Conservation (phyloP, 64 coral and sea anemone species). For the Actinia tenebrosa region DNA sequence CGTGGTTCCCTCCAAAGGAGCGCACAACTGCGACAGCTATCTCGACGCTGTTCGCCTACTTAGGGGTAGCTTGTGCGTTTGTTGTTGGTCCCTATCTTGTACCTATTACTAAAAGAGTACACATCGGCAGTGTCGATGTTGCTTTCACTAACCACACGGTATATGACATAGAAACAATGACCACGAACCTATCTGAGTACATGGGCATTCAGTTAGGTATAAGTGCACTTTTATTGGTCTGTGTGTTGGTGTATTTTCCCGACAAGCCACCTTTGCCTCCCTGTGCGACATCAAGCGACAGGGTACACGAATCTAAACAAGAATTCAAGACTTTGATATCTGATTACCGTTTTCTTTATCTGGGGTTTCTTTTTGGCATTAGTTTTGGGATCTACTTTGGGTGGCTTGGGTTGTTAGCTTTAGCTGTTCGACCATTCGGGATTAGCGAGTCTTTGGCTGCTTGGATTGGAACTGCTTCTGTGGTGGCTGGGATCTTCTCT, state of each 20-base stretch:
- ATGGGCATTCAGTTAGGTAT: conserved; percentile 48
- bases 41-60: no score
- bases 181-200: conserved; percentile 11
- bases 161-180: not conserved
- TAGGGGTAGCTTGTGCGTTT: no score
- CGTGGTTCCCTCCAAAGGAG: conserved; percentile 66
- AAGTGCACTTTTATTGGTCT: conserved; percentile 22
- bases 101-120: no score
- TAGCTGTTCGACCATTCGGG: conserved; percentile 50
- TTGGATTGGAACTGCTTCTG: conserved; percentile 62
- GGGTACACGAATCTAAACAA: not conserved
- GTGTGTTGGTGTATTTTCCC: conserved; percentile 68
- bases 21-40: conserved; percentile 67
- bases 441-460: conserved; percentile 42
- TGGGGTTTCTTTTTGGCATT: conserved; percentile 37
- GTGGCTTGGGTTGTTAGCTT: conserved; percentile 60
- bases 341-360: conserved; percentile 24
- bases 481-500: conserved; percentile 51
- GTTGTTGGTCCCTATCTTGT: no score
- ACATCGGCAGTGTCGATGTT: no score
- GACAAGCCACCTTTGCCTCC: conserved; percentile 50
- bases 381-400: conserved; percentile 56
- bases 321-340: not conserved
- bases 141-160: not conserved
- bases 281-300: conserved; percentile 7